Base-by-base conservation (phyloP, 2,113 vertebrate species). In the Lasiurus borealis region DNA sequence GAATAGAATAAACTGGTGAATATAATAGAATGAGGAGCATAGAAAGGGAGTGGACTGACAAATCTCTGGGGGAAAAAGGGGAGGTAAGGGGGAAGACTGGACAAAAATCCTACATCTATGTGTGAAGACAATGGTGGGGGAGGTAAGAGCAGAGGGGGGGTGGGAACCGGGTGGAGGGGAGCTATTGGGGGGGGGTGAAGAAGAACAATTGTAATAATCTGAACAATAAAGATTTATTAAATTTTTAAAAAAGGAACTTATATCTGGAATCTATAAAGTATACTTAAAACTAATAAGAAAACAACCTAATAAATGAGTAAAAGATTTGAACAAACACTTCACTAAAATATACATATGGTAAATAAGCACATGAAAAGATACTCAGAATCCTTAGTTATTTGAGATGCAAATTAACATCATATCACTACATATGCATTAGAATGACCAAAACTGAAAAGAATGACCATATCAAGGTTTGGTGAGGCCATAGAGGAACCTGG, bases 241-340 rank as follows among this genome's bases (percentile, higher is more conserved):
- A 40, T 40, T 40, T 3, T 40, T 3, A 40, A 40, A 40, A 40
- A 77, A 66, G 59, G 59, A 90, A 52, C 4, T 85, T 66, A 29
- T n/a, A 54, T 85, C 27, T 23, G 54, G 21, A 89, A 86, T 64
- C 64, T n/a, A 46, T 36, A 34, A 80, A 84, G 48, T 71, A 75
- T 23, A 68, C 18, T 62, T 80, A 90, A 96, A 84, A 77, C 16
- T n/a, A 62, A 27, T 19, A 73, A 62, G 29, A 84, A 97, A 93
- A 83, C 7, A 57, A 64, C 19, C 11, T 40, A 77, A 85, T 88
- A 91, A 89, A 40, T 54, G 18, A 83, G 46, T 68, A 68, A 78
- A 59, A 52, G 6, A 57, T 59, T 54, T 73, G 25, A 83, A 44
- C 29, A 80, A 25, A 75, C 7, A 40, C 19, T 83, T 89, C 10